Evolutionary conservation across 1,140 invertebrate species (phyloP), one percentile per base, ranked within the genome.

Genomic region (Vollenhovia emeryi): DNA sequence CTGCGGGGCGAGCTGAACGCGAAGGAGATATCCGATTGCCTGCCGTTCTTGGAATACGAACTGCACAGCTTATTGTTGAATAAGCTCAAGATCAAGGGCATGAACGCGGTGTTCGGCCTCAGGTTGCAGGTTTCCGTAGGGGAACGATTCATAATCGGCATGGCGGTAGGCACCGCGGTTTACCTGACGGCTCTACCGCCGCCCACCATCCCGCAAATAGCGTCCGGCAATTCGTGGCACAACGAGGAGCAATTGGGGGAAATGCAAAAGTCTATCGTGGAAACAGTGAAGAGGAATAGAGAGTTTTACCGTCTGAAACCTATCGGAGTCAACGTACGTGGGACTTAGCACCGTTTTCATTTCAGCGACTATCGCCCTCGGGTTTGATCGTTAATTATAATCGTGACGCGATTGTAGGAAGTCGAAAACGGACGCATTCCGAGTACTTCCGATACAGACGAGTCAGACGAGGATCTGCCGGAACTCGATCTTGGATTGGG

Each of bases 1-100:
- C 94, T 97, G 9, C 96, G 97, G 64, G 97, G 97, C 2, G 98
- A 99, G 95, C 95, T 97, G 2, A 98, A 98, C 92, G 99, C 99
- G 3, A 98, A 99, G 92, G 98, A 99, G 95, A 98, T 99, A 78
- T 99, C 98, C 7, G 98, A 98, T 94, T 97, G 97, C 78, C 94
- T 99, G 57, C 99, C 99, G 1, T 99, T 99, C 94, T 93, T 99
- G 59, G 98, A 99, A 94, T 99, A 99, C 94, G 99, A 99, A 93
- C 95, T 99, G 36, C 98, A 99, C 93, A 97, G 98, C 86, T 96
- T 99, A 90, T 95, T 99, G 13, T 96, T 99, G 2, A 98, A 98
- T 91, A 99, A 99, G 94, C 94, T 99, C 0, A 97, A 98, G 93
- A 97, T 99, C 84, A 98, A 98, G 92, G 98, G 98, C 18, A 98